Evolutionary conservation across 1,140 invertebrate genomes (phyloP).

Genomic region (Lucilia cuprina): DNA sequence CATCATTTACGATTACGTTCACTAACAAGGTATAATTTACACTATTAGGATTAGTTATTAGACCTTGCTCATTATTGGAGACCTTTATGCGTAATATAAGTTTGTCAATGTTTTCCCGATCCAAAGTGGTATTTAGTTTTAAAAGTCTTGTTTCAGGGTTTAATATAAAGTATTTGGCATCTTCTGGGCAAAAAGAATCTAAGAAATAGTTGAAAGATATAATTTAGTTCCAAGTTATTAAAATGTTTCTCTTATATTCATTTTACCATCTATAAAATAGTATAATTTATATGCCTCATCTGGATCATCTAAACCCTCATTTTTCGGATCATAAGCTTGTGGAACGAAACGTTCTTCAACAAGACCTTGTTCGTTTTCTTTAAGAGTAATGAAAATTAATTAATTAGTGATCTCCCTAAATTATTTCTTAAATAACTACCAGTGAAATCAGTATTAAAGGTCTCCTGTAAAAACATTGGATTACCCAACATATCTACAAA

Average conservation of each 20-base stretch:
- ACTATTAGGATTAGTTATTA: slow-evolving; percentile 41
- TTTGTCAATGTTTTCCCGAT: slow-evolving; percentile 43
- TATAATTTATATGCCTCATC: slow-evolving; percentile 61
- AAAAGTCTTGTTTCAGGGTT: neutral
- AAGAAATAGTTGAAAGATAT: neutral
- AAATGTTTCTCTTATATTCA: neutral
- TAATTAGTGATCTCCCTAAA: no score
- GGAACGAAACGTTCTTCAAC: slow-evolving; percentile 54
- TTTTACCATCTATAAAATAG: slow-evolving; percentile 64
- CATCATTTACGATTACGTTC: slow-evolving; percentile 42
- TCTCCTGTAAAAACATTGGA: slow-evolving; percentile 52
- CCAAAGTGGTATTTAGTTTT: slow-evolving; percentile 13
- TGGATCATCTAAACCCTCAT: slow-evolving; percentile 50
- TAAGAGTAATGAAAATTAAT: no score
- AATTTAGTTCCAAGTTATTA: neutral
- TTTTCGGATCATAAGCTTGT: slow-evolving; percentile 63
- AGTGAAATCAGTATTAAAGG: slow-evolving; percentile 43
- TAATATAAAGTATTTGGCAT: slow-evolving; percentile 5
- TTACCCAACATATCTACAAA: slow-evolving; percentile 64
- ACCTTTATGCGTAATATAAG: slow-evolving; percentile 62
- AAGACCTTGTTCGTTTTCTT: slow-evolving; percentile 63
- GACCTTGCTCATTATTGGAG: slow-evolving; percentile 53
- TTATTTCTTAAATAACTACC: no score
- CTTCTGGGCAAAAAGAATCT: neutral
- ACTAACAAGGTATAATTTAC: slow-evolving; percentile 39